Evolutionary conservation across 2,888 invertebrate genomes (phyloP).

Genomic region (Physocephala rufipes): DNA sequence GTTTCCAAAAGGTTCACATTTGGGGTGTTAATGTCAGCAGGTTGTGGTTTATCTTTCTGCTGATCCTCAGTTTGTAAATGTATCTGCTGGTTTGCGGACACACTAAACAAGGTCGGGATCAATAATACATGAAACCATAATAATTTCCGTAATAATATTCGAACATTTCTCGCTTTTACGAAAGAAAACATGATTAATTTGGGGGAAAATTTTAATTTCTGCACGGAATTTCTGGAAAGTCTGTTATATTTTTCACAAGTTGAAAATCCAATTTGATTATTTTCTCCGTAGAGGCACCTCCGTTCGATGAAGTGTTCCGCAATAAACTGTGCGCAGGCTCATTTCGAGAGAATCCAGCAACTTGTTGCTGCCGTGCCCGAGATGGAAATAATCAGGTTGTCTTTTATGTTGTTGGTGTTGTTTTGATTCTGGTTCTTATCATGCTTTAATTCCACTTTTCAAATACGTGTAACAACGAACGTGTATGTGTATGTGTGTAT

Average conservation of each 20-base stretch:
- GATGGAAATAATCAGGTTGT: neutral
- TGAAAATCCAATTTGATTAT: neutral
- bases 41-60: slow-evolving; percentile 32
- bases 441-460: slow-evolving; percentile 10
- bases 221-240: neutral
- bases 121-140: slow-evolving; percentile 42
- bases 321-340: slow-evolving; percentile 50
- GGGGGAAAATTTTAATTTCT: neutral
- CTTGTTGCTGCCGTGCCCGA: slow-evolving; percentile 7
- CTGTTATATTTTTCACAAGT: neutral
- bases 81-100: slow-evolving; percentile 42
- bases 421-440: slow-evolving; percentile 9
- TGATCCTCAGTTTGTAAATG: slow-evolving; percentile 16
- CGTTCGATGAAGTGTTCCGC: slow-evolving; percentile 51
- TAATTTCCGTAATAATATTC: slow-evolving; percentile 34
- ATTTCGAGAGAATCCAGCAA: slow-evolving; percentile 36
- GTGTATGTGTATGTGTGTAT: neutral
- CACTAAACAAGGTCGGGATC: slow-evolving; percentile 35
- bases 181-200: neutral
- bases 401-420: neutral
- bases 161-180: no score
- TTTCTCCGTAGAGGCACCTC: slow-evolving; percentile 45
- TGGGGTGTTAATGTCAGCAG: slow-evolving; percentile 39
- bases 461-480: neutral
- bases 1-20: slow-evolving; percentile 16